phyloP scores from a whole-genome alignment of 2,113 vertebrate species.

The Ammodytes dubius region DNA sequence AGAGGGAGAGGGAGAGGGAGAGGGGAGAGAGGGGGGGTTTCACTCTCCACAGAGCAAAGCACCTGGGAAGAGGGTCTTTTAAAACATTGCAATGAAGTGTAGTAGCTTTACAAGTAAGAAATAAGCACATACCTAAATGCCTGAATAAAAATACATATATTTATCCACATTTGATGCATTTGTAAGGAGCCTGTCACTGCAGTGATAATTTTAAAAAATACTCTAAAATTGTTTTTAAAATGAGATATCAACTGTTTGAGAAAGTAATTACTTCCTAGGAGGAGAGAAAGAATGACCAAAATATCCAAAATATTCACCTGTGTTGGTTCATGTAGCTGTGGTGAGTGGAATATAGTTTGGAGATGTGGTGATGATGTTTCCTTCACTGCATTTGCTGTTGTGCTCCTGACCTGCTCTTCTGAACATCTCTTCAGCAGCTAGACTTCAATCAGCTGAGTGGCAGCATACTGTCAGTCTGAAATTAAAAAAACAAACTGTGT shows the following conservation, averaged over 20 bases:
- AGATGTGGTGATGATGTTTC: too few relatives aligned
- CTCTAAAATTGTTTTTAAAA: neutral
- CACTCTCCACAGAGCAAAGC: slow-evolving; percentile 57
- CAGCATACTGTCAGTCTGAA: neutral
- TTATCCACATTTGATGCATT: neutral
- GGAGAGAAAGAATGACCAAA: too few relatives aligned
- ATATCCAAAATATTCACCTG: neutral
- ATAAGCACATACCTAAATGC: too few relatives aligned
- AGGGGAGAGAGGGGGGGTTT: slow-evolving; percentile 30
- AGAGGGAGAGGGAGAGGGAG: neutral
- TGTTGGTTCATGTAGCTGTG: too few relatives aligned
- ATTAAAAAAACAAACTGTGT: too few relatives aligned
- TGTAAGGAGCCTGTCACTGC: neutral
- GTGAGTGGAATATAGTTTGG: too few relatives aligned
- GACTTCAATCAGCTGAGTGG: too few relatives aligned
- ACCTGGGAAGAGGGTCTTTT: slow-evolving; percentile 63
- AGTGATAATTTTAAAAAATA: too few relatives aligned
- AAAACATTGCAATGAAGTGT: slow-evolving; percentile 34
- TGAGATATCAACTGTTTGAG: neutral
- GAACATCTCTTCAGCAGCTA: neutral
- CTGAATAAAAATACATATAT: too few relatives aligned
- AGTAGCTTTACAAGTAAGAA: slow-evolving; percentile 21
- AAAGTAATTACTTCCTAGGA: neutral
- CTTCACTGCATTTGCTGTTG: neutral
- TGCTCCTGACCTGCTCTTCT: neutral